These are phyloP conservation scores for human (Homo sapiens) DNA, from an alignment of 2,113 vertebrate species.

Conservation along the genomic window DNA sequence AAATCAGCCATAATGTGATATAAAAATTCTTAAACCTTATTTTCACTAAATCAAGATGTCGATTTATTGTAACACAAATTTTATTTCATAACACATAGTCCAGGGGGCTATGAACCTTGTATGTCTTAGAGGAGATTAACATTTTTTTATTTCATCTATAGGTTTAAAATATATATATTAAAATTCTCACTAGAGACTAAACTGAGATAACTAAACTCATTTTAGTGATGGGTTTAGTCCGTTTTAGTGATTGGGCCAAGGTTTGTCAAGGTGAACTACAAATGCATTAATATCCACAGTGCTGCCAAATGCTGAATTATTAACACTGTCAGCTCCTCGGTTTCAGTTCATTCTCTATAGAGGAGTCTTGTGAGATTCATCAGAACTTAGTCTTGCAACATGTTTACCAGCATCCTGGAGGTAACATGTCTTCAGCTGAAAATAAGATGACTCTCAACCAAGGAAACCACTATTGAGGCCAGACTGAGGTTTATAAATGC, in stretches of 20 bases:
- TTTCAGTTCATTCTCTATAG: background rate
- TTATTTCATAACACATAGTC: slow-evolving; percentile 32
- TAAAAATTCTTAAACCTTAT: slow-evolving; percentile 50
- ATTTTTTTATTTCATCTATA: slow-evolving; percentile 1
- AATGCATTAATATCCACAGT: background rate
- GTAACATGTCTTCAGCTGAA: slow-evolving; percentile 19
- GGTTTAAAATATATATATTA: background rate
- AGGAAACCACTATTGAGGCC: slow-evolving; percentile 16
- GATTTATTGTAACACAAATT: slow-evolving; percentile 26
- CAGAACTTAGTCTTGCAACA: slow-evolving; percentile 15
- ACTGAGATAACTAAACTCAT: slow-evolving; percentile 33
- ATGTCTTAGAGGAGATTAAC: slow-evolving; percentile 46
- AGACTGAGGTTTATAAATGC: slow-evolving; percentile 37
- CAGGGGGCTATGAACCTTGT: background rate
- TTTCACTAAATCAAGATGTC: slow-evolving; percentile 44
- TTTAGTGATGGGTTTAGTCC: background rate
- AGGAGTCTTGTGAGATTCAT: slow-evolving; percentile 9
- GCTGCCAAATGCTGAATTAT: slow-evolving; percentile 19
- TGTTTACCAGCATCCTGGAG: slow-evolving; percentile 33
- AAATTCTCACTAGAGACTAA: slow-evolving; percentile 1
- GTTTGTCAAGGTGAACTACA: slow-evolving; percentile 43
- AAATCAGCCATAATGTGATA: slow-evolving; percentile 3
- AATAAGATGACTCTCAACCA: slow-evolving; percentile 18
- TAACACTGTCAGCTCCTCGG: background rate
- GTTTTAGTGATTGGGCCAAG: background rate